These are phyloP conservation scores for Nylanderia fulva DNA, from an alignment of 1,140 invertebrate genomes.

Conservation along the genomic window DNA sequence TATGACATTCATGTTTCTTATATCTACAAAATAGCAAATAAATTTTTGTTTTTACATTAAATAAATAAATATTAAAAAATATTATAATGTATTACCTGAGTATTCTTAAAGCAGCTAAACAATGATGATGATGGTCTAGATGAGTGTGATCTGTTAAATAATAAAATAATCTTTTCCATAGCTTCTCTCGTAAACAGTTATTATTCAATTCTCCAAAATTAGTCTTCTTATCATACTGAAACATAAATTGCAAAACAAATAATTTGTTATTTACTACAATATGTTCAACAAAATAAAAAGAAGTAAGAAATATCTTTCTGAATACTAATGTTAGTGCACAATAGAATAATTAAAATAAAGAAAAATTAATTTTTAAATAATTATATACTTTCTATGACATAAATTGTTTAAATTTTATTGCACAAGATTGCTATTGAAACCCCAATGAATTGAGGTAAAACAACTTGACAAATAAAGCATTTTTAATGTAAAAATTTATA, in stretches of 20 bases:
- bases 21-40: too few species aligned
- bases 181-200: constrained; percentile 82
- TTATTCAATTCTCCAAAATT: constrained; percentile 86
- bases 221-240: constrained; percentile 85
- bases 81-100: too few species aligned
- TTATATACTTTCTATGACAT: not conserved
- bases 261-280: not conserved
- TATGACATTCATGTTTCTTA: too few species aligned
- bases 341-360: not conserved
- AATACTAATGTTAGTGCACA: not conserved
- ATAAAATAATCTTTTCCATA: constrained; percentile 87
- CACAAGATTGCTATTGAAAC: not conserved
- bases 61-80: too few species aligned
- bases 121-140: constrained; percentile 82
- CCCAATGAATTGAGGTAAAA: not conserved
- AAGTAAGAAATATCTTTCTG: not conserved
- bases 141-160: constrained; percentile 83
- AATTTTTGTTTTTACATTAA: too few species aligned
- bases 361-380: not conserved
- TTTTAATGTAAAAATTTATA: not conserved
- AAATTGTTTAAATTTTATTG: not conserved
- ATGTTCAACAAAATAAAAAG: constrained; percentile 33
- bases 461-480: constrained; percentile 5
- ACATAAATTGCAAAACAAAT: constrained; percentile 12
- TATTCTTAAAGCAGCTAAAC: constrained; percentile 87